A percentile compares a stretch with the other conserved stretches of the same genome.
These are phyloP conservation scores for Etia nguti DNA, from an alignment of 2,113 vertebrate genomes.

Conservation along the genomic window DNA sequence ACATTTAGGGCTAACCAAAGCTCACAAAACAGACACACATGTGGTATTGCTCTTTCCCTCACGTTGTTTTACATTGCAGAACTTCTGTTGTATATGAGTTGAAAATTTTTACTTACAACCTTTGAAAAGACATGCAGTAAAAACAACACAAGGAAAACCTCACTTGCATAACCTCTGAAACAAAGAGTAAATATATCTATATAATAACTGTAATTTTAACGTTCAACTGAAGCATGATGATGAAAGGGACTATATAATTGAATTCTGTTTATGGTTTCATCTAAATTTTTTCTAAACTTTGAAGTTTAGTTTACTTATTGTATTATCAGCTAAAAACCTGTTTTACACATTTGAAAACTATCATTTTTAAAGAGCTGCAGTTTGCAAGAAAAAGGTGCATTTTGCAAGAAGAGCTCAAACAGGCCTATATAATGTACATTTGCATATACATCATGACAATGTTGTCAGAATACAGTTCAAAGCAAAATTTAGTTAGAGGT, in stretches of 20 bases:
- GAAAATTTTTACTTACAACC: not conserved
- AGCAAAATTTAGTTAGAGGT: not conserved
- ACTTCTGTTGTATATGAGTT: not conserved
- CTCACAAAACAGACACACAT: not conserved
- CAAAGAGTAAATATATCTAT: rapidly evolving
- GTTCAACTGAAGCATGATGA: not conserved
- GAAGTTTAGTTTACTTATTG: not conserved
- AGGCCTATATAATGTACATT: not conserved
- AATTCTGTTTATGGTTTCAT: not conserved
- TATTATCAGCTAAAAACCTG: not conserved
- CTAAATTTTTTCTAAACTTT: not conserved
- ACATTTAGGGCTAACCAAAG: not conserved
- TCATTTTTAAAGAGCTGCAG: not conserved
- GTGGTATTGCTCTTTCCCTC: not conserved
- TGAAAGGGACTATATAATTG: not conserved
- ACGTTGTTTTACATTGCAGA: not conserved
- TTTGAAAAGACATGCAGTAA: not conserved
- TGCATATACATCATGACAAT: not conserved
- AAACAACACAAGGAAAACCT: rapidly evolving
- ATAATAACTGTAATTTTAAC: rapidly evolving
- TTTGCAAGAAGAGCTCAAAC: not conserved
- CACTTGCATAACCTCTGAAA: rapidly evolving
- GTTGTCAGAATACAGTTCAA: not conserved
- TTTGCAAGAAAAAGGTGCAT: not conserved
- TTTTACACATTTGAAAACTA: not conserved